Base-by-base conservation (phyloP, 2,888 invertebrate genomes). In the Dorcus hopei region DNA sequence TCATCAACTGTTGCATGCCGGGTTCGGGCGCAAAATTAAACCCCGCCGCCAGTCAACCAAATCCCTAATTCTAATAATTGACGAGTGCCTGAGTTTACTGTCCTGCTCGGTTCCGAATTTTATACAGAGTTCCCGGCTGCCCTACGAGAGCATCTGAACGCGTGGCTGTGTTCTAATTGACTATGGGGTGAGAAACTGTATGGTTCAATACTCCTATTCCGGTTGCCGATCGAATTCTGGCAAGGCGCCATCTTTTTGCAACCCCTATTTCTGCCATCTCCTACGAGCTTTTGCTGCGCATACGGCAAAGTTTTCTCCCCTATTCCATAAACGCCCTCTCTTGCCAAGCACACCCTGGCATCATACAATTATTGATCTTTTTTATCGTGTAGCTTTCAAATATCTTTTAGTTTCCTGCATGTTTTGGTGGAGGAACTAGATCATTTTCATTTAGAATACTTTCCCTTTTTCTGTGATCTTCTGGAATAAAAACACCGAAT, bases 1-100 rank as follows among this genome's bases (percentile, higher is more conserved):
- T 69, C 68, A 71, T 71, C 73, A 75, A 74, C 75, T 75, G 76
- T 75, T 75, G 74, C 74, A 74, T 73, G 67, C 68, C 68, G 65
- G 53, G 49, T 42, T 23, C 40, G 38, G 49, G 53, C 51, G 2
- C 23, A 50, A 50, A 39, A 11, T 16, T 19, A 19, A 26, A 50
- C 16, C 16, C 39, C 39, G 11, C 19, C 38, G 40, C 11, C 43
- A 38, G 38, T 39, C 50, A 8, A 38, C 38, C 11, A 16, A 54
- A 40, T 51, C 45, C 54, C 47, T 47, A 47, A 49, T 38, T 50
- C 6, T 50, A 39, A 39, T 50, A 39, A 39, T 39, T 33, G 38
- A 39, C 39, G 50, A 50, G 9, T 23, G 38, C 50, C 50, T 50
- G 16, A 38, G 50, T 38, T 40, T 49, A 39, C 39, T 47, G 52